phyloP scores from a whole-genome alignment of 2,797 vertebrate species.

The Gila robusta region DNA sequence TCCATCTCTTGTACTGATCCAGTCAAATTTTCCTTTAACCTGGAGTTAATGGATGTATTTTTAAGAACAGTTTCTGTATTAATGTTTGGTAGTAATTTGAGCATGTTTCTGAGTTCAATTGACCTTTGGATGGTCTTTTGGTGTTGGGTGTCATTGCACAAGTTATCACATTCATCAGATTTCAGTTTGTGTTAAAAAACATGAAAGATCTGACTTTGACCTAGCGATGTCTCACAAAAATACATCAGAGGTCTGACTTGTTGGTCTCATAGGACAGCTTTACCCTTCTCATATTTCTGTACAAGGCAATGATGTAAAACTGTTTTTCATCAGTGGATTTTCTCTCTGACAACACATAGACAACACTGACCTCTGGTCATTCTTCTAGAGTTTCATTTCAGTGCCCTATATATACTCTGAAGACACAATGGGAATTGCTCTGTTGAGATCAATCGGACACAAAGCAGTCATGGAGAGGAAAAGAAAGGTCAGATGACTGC shows the following conservation, averaged over 20 bases:
- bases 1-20: too few species aligned
- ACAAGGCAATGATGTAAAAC: slow-evolving; percentile 29
- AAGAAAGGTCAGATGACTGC: neutral
- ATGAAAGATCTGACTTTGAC: slow-evolving; percentile 7
- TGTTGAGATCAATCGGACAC: neutral
- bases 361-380: slow-evolving; percentile 32
- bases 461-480: slow-evolving; percentile 2
- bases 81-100: slow-evolving; percentile 28
- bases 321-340: slow-evolving; percentile 30
- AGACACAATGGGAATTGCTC: neutral
- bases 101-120: neutral
- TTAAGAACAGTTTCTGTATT: slow-evolving; percentile 5
- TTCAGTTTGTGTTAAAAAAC: slow-evolving; percentile 1
- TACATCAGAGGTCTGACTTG: slow-evolving; percentile 26
- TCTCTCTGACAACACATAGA: slow-evolving; percentile 33
- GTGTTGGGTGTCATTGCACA: neutral
- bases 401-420: neutral
- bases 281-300: slow-evolving; percentile 30
- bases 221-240: neutral
- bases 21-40: too few species aligned
- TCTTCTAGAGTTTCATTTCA: slow-evolving; percentile 24
- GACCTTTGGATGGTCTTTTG: neutral
- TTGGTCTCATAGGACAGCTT: slow-evolving; percentile 36
- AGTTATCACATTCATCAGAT: slow-evolving; percentile 36
- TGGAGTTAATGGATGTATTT: neutral